These are phyloP conservation scores for Theropithecus gelada DNA, from an alignment of 2,113 vertebrate species.

Conservation along the genomic window DNA sequence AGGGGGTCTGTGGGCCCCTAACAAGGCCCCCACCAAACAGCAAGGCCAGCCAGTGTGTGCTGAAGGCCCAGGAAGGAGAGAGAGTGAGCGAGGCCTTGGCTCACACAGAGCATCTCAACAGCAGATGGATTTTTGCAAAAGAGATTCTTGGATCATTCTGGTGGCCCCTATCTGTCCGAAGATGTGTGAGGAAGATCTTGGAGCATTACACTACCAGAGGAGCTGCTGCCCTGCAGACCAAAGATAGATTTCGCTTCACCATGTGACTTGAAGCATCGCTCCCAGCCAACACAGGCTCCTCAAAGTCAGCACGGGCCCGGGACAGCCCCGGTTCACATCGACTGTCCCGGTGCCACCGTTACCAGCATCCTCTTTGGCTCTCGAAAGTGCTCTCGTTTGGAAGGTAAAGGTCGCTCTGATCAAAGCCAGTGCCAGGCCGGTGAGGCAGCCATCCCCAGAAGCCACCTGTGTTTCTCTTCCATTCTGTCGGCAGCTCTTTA, in stretches of 20 bases:
- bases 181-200: rapidly evolving
- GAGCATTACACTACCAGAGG: rapidly evolving
- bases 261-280: rapidly evolving
- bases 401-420: background rate
- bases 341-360: rapidly evolving
- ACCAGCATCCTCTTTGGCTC: background rate
- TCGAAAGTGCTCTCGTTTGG: background rate
- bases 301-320: rapidly evolving
- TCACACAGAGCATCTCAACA: rapidly evolving
- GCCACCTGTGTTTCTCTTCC: background rate
- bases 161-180: background rate
- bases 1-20: rapidly evolving
- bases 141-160: rapidly evolving
- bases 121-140: background rate
- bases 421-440: background rate
- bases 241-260: rapidly evolving
- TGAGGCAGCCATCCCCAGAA: background rate
- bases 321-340: background rate
- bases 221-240: rapidly evolving
- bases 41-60: background rate
- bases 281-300: background rate
- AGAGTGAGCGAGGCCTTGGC: rapidly evolving
- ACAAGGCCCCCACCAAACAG: background rate
- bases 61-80: background rate
- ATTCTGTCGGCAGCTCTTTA: rapidly evolving